These are phyloP conservation scores for Remorina albescens DNA, from an alignment of 2,797 vertebrate genomes.

Conservation along the genomic window DNA sequence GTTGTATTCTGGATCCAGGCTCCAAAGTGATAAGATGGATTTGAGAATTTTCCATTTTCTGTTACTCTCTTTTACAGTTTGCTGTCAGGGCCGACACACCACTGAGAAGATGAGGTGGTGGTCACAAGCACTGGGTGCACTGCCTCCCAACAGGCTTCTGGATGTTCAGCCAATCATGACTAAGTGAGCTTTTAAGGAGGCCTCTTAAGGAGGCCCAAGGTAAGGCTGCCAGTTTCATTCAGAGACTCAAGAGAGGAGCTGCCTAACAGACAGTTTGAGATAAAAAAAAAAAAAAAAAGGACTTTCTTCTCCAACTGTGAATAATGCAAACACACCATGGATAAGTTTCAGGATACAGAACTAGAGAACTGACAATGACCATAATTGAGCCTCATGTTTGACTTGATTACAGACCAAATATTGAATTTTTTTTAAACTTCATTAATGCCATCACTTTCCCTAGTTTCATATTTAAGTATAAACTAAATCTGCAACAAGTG, in stretches of 20 bases:
- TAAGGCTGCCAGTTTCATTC: not conserved
- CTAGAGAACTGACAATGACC: too few species aligned
- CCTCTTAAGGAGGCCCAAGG: not conserved
- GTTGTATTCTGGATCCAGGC: not conserved
- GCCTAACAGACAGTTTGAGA: not conserved
- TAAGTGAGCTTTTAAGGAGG: not conserved
- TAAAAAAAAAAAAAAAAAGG: too few species aligned
- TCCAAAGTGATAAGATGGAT: not conserved
- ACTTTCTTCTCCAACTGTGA: not conserved
- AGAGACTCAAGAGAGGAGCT: not conserved
- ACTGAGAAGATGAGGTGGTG: not conserved
- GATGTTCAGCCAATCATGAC: not conserved
- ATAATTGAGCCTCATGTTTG: too few species aligned
- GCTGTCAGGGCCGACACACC: not conserved
- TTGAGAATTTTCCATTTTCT: not conserved
- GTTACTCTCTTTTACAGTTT: not conserved
- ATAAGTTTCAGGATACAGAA: too few species aligned
- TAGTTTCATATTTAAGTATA: not conserved
- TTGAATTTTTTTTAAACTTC: too few species aligned
- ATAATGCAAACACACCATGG: not conserved
- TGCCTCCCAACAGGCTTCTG: not conserved
- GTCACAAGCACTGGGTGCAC: not conserved
- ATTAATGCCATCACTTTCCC: too few species aligned
- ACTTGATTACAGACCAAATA: too few species aligned
- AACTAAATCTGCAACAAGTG: not conserved